Evolutionary conservation across 1,140 invertebrate genomes (phyloP).

Genomic region (Camponotus vicinus): DNA sequence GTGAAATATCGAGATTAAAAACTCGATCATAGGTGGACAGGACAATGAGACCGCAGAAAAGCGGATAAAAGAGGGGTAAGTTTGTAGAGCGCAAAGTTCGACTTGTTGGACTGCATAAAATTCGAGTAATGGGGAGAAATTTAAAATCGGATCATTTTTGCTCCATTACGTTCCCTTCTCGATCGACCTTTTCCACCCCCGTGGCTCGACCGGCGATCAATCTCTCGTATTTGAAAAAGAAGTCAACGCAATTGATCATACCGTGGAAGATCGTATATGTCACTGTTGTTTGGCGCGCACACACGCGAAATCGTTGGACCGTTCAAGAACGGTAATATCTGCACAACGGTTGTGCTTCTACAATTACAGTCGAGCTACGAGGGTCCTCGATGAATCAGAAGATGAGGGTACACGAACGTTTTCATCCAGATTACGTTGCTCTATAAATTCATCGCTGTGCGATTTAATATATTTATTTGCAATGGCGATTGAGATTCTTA

Average conservation of each 20-base stretch:
- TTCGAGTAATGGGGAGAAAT: constrained; percentile 32
- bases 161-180: constrained; percentile 45
- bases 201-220: constrained; percentile 41
- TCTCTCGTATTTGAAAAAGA: constrained; percentile 44
- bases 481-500: background rate
- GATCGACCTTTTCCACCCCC: constrained; percentile 29
- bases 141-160: constrained; percentile 50
- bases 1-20: constrained; percentile 39
- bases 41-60: background rate
- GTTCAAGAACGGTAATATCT: constrained; percentile 38
- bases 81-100: constrained; percentile 9
- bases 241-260: constrained; percentile 36
- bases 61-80: background rate
- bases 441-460: background rate
- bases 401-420: constrained; percentile 36
- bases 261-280: background rate
- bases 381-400: constrained; percentile 9
- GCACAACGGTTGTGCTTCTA: constrained; percentile 18
- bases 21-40: background rate
- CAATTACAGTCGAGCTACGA: constrained; percentile 33
- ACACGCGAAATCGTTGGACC: background rate
- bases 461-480: background rate
- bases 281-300: constrained; percentile 14
- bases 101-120: constrained; percentile 3
- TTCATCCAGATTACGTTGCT: constrained; percentile 50